Evolutionary conservation across 2,888 invertebrate species (phyloP).

Genomic region (Acrobasis repandana): DNA sequence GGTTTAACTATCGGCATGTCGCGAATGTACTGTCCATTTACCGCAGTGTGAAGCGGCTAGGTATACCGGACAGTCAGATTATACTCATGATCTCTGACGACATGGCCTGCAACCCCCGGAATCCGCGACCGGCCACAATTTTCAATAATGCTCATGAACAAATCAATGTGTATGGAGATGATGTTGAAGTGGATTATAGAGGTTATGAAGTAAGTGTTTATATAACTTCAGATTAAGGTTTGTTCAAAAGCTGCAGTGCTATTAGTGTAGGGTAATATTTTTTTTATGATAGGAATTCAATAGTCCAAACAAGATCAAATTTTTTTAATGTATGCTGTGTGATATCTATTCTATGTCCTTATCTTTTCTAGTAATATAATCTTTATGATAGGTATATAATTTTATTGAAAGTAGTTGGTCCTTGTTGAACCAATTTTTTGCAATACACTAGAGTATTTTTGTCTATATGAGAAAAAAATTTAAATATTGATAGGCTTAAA

Average conservation of each 20-base stretch:
- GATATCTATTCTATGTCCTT: no score
- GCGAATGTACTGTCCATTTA: constrained; percentile 99
- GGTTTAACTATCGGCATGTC: constrained; percentile 99
- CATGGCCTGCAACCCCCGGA: constrained; percentile 99
- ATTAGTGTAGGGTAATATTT: no score
- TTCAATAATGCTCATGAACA: constrained; percentile 99
- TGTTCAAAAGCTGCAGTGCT: not conserved
- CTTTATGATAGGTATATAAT: no score
- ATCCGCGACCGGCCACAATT: constrained; percentile 98
- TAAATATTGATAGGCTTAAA: no score
- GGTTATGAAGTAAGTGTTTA: constrained; percentile 89
- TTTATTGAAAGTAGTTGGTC: no score
- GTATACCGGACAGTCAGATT: constrained; percentile 99
- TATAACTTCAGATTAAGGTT: not conserved
- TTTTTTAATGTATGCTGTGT: no score
- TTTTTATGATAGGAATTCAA: no score
- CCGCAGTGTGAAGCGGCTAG: constrained; percentile 97
- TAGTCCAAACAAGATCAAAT: no score
- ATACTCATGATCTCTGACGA: constrained; percentile 99
- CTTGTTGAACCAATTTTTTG: no score
- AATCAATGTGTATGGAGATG: constrained; percentile 99
- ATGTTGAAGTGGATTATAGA: constrained; percentile 99
- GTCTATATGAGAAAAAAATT: no score
- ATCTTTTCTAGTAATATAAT: no score
- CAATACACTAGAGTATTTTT: no score